Evolutionary conservation across 1,140 invertebrate species (phyloP).

Genomic region (Drosophila azteca): DNA sequence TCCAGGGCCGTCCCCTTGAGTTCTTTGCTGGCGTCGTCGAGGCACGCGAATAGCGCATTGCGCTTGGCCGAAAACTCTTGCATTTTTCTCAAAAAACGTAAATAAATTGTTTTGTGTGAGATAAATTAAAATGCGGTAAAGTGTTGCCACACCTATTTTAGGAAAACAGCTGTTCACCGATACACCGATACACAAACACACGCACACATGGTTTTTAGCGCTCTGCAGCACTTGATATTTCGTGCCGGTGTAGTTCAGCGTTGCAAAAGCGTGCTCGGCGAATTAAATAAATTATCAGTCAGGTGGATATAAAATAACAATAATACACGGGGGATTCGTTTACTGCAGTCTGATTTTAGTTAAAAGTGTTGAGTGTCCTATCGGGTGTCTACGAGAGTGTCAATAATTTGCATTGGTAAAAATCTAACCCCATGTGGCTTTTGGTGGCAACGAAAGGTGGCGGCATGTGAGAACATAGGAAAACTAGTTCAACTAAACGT

Average conservation of each 20-base stretch:
- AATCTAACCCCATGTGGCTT: constrained; percentile 28
- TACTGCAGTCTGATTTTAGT: not conserved
- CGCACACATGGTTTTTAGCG: not conserved
- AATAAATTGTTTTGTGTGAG: not conserved
- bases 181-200: not conserved
- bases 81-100: constrained; percentile 49
- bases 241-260: constrained; percentile 33
- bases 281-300: constrained; percentile 30
- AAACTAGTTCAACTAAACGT: not conserved
- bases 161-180: constrained; percentile 42
- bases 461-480: not conserved
- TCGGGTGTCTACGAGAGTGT: no score
- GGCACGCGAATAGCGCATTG: constrained; percentile 85
- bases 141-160: constrained; percentile 33
- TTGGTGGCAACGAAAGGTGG: constrained; percentile 9
- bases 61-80: constrained; percentile 85
- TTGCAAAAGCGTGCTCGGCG: constrained; percentile 42
- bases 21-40: constrained; percentile 85
- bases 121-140: constrained; percentile 2
- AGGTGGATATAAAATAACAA: constrained; percentile 40
- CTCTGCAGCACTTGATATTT: constrained; percentile 1
- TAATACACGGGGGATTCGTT: constrained; percentile 10
- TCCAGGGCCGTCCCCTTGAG: constrained; percentile 84
- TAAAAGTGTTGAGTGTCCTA: not conserved
- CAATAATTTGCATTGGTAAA: not conserved